A percentile compares a stretch with the other conserved stretches of the same genome.
phyloP scores from a whole-genome alignment of 1,140 invertebrate genomes.

The Copidosoma floridanum region DNA sequence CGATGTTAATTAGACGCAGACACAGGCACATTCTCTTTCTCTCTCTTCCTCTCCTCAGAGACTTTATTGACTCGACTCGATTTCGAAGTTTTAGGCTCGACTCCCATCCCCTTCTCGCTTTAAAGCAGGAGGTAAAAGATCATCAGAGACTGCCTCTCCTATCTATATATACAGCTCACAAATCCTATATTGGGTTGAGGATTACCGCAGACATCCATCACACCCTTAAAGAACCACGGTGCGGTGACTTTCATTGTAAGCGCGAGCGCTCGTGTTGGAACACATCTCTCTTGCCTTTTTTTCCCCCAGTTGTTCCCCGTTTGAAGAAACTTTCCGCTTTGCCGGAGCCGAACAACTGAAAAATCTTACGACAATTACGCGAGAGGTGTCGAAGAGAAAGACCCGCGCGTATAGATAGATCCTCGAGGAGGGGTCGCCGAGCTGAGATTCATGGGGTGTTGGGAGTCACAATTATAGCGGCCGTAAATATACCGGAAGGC shows the following conservation, averaged over 20 bases:
- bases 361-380: background rate
- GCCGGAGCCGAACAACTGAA: background rate
- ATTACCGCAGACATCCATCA: conserved; percentile 52
- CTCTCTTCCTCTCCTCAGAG: conserved; percentile 33
- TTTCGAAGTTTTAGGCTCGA: conserved; percentile 36
- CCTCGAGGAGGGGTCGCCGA: too few relatives aligned
- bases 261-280: too few relatives aligned
- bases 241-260: too few relatives aligned
- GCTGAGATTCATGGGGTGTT: too few relatives aligned
- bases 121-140: conserved; percentile 10
- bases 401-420: too few relatives aligned
- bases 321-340: conserved; percentile 14
- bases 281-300: too few relatives aligned
- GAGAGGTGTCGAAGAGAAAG: background rate
- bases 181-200: conserved; percentile 16
- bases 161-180: too few relatives aligned
- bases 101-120: background rate
- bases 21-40: background rate
- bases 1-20: conserved; percentile 41
- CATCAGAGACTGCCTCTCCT: too few relatives aligned
- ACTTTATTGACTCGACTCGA: conserved; percentile 38
- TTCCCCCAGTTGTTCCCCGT: too few relatives aligned
- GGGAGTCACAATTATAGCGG: conserved; percentile 3
- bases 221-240: too few relatives aligned
- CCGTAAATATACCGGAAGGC: background rate